A percentile compares a stretch with the other conserved stretches of the same genome.
phyloP scores from a whole-genome alignment of 2,888 invertebrate species.

The Lapara coniferarum region DNA sequence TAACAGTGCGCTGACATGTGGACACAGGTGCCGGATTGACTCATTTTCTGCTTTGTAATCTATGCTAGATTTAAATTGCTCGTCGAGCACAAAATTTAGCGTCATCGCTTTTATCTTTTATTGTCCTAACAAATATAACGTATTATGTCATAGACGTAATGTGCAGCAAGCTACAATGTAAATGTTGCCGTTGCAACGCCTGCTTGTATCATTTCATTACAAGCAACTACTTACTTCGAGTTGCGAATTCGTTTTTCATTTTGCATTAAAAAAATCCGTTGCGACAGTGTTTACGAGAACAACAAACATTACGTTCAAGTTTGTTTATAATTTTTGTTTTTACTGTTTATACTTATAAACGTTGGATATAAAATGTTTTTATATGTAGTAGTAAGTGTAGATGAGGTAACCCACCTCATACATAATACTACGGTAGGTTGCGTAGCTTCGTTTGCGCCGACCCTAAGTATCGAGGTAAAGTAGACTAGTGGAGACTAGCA shows the following conservation, averaged over 20 bases:
- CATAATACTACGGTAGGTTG: too few relatives aligned
- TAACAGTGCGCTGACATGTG: constrained; percentile 59
- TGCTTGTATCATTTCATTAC: neutral
- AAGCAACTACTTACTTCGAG: neutral
- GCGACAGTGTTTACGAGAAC: neutral
- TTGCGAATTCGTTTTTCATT: neutral
- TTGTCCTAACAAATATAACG: neutral
- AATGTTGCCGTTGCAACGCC: neutral
- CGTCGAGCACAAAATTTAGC: constrained; percentile 4
- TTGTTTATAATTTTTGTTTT: constrained; percentile 1
- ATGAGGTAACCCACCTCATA: too few relatives aligned
- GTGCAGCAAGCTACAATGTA: neutral
- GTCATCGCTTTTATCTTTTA: constrained; percentile 8
- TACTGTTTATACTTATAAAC: neutral
- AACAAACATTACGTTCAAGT: neutral
- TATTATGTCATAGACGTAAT: neutral
- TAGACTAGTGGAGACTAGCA: neutral
- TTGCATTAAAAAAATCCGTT: neutral
- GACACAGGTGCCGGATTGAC: constrained; percentile 51
- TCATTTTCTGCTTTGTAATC: constrained; percentile 35
- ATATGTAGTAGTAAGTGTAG: neutral
- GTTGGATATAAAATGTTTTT: neutral
- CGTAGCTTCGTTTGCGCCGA: neutral
- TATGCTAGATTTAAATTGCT: constrained; percentile 43
- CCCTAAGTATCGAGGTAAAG: neutral